Evolutionary conservation across 2,888 invertebrate genomes (phyloP), one percentile per base, ranked within the genome.

Genomic region (Ochropleura plecta): DNA sequence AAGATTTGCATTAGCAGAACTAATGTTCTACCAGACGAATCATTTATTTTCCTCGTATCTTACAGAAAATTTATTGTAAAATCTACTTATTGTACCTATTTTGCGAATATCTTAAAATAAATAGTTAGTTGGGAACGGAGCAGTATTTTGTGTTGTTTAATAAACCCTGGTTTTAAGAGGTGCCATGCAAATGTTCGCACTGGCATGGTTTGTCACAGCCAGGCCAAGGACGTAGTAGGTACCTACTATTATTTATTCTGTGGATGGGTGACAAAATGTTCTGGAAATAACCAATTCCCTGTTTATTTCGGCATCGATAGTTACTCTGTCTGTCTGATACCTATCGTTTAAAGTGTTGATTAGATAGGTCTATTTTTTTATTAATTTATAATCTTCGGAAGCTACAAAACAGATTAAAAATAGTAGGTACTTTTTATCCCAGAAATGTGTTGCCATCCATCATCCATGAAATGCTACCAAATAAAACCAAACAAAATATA

Each of bases 1-100:
- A 18, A 10, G 57, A 60, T 73, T 73, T 46, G 14, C 18, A 16
- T 62, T 8, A 51, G 40, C 12, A 9, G 20, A 60, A 60, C 46
- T 60, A 44, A 72, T 49, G 16, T 73, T 46, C 30, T 51, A 5
- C 5, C 12, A 46, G 73, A 46, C 46, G 14, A 74, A 62, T 60
- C 5, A 14, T 44, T 5, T 30, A 12, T 49, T 74, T 48, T 63
- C n/a, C 42, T 49, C 14, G 42, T n/a, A 5, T 3, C 12, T 10
- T 71, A 30, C 12, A 46, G 46, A n/a, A 53, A 12, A 20, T 44
- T 16, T 4, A 18, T 49, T 65, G 18, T 30, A 18, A 46, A 53
- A 16, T 59, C n/a, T 7, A 53, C 3, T 9, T 9, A 62, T n/a
- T 12, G 10, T 44, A 44, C n/a, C n/a, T n/a, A n/a, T n/a, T 62